Conservation (phyloP, 2,888 invertebrate species). For the Amphipoea oculea region DNA sequence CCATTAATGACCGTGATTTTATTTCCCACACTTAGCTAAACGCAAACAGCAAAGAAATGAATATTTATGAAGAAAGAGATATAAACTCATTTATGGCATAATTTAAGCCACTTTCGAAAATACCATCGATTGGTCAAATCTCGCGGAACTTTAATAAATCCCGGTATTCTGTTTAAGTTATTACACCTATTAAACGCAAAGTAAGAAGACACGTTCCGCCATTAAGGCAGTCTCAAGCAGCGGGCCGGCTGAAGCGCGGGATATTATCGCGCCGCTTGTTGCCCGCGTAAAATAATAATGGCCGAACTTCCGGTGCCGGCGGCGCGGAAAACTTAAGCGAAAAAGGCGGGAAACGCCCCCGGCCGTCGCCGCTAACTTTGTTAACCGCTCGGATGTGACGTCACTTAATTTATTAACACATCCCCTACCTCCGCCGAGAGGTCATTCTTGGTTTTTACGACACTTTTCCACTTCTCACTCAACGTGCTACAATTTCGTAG, state of each 20-base stretch:
- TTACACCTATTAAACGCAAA: slow-evolving; percentile 89
- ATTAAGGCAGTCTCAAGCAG: slow-evolving; percentile 84
- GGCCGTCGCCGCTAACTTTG: slow-evolving; percentile 85
- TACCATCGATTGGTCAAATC: slow-evolving; percentile 70
- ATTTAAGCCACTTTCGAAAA: slow-evolving; percentile 64
- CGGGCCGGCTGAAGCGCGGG: slow-evolving; percentile 83
- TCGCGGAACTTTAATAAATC: slow-evolving; percentile 80
- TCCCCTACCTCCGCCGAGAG: slow-evolving; percentile 80
- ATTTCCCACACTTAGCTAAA: slow-evolving; percentile 46
- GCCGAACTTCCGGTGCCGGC: slow-evolving; percentile 91
- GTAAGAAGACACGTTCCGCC: slow-evolving; percentile 89
- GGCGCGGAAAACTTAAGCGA: slow-evolving; percentile 89
- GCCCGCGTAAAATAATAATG: slow-evolving; percentile 91
- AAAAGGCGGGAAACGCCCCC: slow-evolving; percentile 89
- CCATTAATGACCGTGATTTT: slow-evolving; percentile 36
- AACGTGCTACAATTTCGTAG: slow-evolving; percentile 76
- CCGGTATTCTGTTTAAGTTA: slow-evolving; percentile 87
- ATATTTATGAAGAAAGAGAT: slow-evolving; percentile 63
- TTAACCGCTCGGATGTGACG: slow-evolving; percentile 87
- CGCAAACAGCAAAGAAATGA: slow-evolving; percentile 54
- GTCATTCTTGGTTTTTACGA: slow-evolving; percentile 82
- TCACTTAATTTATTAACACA: slow-evolving; percentile 91
- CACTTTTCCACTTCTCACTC: slow-evolving; percentile 82
- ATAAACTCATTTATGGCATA: slow-evolving; percentile 62
- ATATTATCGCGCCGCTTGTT: slow-evolving; percentile 91